Conservation (phyloP, 2,113 vertebrate species). For the Chamaea fasciata region DNA sequence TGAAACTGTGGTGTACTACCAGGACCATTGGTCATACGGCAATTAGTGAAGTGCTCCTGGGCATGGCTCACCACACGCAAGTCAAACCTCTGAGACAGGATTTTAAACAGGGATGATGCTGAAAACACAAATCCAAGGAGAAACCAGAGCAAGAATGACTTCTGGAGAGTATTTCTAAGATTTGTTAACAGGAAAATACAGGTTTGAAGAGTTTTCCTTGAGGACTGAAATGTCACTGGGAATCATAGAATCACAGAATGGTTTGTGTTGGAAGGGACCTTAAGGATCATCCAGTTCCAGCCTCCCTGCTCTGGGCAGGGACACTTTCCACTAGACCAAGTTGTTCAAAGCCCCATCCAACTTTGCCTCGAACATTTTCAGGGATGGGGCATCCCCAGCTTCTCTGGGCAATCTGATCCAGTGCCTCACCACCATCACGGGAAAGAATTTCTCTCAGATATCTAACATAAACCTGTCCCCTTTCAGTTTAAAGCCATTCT, state of each 20-base stretch:
- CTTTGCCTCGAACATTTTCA: neutral
- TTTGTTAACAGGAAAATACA: neutral
- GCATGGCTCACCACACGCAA: neutral
- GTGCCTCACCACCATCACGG: neutral
- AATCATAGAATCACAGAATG: neutral
- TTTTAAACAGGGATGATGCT: neutral
- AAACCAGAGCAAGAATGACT: neutral
- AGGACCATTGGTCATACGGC: neutral
- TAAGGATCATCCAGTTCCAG: neutral
- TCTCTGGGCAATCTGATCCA: neutral
- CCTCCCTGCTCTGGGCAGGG: fast-evolving
- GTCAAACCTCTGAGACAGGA: neutral
- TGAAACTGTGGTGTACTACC: neutral
- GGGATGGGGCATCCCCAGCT: neutral
- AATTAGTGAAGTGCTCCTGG: neutral
- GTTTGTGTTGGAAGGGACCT: neutral
- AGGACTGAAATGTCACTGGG: neutral
- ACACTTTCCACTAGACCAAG: neutral
- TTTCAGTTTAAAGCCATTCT: neutral
- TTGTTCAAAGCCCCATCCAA: neutral
- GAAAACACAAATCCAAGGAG: neutral
- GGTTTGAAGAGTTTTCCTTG: neutral
- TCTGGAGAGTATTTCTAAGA: neutral
- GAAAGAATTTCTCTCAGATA: neutral
- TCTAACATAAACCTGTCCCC: neutral